phyloP scores from a whole-genome alignment of 2,113 vertebrate genomes.

The Atlantisia rogersi region DNA sequence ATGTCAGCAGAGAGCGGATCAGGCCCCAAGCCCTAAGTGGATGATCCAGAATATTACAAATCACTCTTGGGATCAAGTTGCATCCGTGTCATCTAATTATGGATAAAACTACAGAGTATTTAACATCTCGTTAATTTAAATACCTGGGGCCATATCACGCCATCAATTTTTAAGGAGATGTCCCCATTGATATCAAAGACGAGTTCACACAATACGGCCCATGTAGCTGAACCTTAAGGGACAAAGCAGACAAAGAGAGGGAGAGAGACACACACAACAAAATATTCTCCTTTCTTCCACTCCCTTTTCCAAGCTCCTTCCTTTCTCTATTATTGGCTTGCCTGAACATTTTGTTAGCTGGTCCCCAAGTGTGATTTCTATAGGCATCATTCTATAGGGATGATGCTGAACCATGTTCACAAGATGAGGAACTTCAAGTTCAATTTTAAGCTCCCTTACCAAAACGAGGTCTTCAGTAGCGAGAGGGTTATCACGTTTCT shows the following conservation, averaged over 20 bases:
- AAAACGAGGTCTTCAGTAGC: background rate
- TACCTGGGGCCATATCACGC: conserved; percentile 64
- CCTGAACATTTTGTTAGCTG: background rate
- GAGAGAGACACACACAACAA: background rate
- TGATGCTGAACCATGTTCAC: background rate
- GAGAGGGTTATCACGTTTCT: background rate
- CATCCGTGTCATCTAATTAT: conserved; percentile 66
- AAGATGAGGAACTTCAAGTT: background rate
- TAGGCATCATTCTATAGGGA: background rate
- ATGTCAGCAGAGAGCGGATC: background rate
- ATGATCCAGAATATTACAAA: conserved; percentile 34
- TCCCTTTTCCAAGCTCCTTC: background rate
- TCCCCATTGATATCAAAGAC: conserved; percentile 64
- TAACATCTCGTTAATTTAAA: conserved; percentile 73
- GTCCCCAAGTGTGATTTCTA: background rate
- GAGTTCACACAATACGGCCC: background rate
- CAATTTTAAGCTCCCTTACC: background rate
- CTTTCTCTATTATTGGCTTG: background rate
- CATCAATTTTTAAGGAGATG: conserved; percentile 66
- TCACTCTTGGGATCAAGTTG: conserved; percentile 51
- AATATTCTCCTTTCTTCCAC: background rate
- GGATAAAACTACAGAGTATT: conserved; percentile 71
- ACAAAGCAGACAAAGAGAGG: conserved; percentile 41
- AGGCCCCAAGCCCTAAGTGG: conserved; percentile 34
- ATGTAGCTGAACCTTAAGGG: conserved; percentile 20